Evolutionary conservation across 2,888 invertebrate species (phyloP).

Genomic region (Rhyacophila evoluta): DNA sequence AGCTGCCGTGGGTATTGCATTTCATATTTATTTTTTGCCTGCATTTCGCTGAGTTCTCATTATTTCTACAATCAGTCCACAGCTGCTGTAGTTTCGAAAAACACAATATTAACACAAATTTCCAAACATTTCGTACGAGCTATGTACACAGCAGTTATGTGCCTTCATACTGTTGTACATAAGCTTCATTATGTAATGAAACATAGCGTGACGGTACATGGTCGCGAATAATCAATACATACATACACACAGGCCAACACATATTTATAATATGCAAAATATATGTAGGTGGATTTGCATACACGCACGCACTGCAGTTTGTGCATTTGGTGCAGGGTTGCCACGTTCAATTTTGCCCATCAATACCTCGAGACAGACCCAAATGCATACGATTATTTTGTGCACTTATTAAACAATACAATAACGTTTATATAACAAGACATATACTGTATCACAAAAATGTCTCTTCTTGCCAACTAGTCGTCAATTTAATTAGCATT

Average conservation of each 20-base stretch:
- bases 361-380: too few species aligned
- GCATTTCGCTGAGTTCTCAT: background rate
- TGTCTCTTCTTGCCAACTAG: too few species aligned
- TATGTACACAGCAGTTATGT: background rate
- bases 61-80: slow-evolving; percentile 1
- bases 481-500: too few species aligned
- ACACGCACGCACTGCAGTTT: slow-evolving; percentile 17
- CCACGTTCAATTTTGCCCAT: background rate
- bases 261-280: slow-evolving; percentile 8
- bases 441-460: too few species aligned
- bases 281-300: background rate
- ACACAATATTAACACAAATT: slow-evolving; percentile 7
- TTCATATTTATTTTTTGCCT: background rate
- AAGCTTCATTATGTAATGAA: slow-evolving; percentile 41
- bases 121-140: slow-evolving; percentile 12
- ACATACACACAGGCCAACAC: slow-evolving; percentile 25
- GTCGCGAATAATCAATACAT: slow-evolving; percentile 47
- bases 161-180: background rate
- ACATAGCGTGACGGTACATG: slow-evolving; percentile 39
- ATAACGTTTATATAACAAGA: too few species aligned
- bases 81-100: background rate
- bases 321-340: background rate
- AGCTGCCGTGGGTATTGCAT: background rate
- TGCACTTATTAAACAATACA: too few species aligned
- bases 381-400: too few species aligned